Conservation (phyloP, 2,888 invertebrate genomes). For the Machimus rusticus region DNA sequence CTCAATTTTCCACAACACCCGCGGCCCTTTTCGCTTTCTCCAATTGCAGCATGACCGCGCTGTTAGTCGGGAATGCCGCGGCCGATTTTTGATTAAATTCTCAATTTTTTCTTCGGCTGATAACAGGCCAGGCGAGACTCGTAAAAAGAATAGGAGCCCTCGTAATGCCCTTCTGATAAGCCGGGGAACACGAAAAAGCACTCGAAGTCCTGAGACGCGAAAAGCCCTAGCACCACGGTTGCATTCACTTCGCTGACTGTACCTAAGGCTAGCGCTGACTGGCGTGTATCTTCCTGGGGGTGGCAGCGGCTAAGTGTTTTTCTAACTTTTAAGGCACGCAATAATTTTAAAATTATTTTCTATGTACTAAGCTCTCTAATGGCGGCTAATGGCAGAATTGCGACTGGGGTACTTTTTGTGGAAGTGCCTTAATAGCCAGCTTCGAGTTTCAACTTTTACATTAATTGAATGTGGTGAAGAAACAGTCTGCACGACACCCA, state of each 20-base stretch:
- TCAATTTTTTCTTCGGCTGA: conserved; percentile 9
- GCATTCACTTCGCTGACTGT: conserved; percentile 23
- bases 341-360: neutral
- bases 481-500: neutral
- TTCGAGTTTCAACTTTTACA: neutral
- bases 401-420: neutral
- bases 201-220: conserved; percentile 1
- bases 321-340: neutral
- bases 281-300: neutral
- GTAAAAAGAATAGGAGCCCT: conserved; percentile 8
- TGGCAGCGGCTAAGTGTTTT: neutral
- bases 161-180: conserved; percentile 12
- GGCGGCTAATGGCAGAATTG: neutral
- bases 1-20: neutral
- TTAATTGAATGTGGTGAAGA: neutral
- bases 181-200: conserved; percentile 32
- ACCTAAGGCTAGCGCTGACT: neutral
- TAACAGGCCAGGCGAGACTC: neutral
- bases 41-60: conserved; percentile 25
- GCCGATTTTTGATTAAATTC: conserved; percentile 28
- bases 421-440: neutral
- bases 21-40: neutral
- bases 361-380: neutral
- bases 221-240: conserved; percentile 6
- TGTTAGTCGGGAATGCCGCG: conserved; percentile 6